These are phyloP conservation scores for Pammene aurita DNA, from an alignment of 2,888 invertebrate genomes.

Conservation along the genomic window DNA sequence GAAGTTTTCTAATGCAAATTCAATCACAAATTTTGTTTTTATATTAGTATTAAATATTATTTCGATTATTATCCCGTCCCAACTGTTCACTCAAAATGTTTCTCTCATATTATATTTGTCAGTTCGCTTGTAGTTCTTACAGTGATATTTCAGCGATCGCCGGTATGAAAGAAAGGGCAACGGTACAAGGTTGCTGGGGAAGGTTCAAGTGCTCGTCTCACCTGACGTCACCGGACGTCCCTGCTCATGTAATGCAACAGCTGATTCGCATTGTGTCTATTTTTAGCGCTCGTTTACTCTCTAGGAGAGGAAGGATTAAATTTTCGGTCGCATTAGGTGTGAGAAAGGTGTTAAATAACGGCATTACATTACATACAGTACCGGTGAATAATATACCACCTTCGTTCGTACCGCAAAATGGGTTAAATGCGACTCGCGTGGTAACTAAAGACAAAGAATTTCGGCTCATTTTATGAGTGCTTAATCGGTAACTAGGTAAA, in stretches of 20 bases:
- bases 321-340: slow-evolving; percentile 12
- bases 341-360: background rate
- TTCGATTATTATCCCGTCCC: no score
- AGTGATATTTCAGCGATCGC: slow-evolving; percentile 13
- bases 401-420: no score
- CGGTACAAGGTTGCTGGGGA: slow-evolving; percentile 39
- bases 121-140: background rate
- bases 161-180: slow-evolving; percentile 24
- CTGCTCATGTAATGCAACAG: slow-evolving; percentile 54
- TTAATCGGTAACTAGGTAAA: no score
- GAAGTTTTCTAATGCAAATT: no score
- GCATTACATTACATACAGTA: background rate
- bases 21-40: no score
- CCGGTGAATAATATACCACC: no score
- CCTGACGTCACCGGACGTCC: slow-evolving; percentile 54
- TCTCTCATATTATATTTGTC: slow-evolving; percentile 1
- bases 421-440: no score
- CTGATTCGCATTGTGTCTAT: slow-evolving; percentile 69
- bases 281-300: slow-evolving; percentile 61
- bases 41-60: no score
- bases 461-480: no score
- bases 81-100: background rate
- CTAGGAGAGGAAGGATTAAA: slow-evolving; percentile 47
- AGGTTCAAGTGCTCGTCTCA: slow-evolving; percentile 46
- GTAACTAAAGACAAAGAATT: no score